These are phyloP conservation scores for Tragelaphus scriptus DNA, from an alignment of 2,113 vertebrate species.

Conservation along the genomic window DNA sequence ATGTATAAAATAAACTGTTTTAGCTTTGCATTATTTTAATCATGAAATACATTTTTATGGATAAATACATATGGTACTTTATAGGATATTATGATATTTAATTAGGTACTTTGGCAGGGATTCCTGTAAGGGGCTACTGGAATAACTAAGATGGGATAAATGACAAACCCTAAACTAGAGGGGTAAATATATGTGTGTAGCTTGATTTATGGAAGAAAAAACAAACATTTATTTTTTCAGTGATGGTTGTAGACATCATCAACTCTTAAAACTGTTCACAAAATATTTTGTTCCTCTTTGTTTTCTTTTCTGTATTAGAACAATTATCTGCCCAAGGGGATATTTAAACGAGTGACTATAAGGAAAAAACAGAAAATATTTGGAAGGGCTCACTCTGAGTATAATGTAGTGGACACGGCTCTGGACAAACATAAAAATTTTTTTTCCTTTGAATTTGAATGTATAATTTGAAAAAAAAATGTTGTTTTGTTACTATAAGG, in stretches of 20 bases:
- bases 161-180: neutral
- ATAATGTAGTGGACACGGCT: neutral
- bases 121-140: neutral
- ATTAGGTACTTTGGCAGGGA: neutral
- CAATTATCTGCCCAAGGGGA: neutral
- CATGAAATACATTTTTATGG: neutral
- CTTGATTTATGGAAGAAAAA: neutral
- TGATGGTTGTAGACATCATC: neutral
- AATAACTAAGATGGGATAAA: neutral
- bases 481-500: neutral
- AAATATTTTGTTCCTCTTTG: neutral
- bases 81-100: neutral
- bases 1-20: neutral
- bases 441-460: neutral
- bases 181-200: neutral
- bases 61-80: neutral
- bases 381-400: neutral
- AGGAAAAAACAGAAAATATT: neutral
- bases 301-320: neutral
- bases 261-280: neutral
- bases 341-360: neutral
- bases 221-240: conserved; percentile 12
- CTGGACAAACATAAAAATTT: neutral
- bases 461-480: neutral
- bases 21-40: neutral